Percentiles rank a stretch among this genome's conserved stretches.
Evolutionary conservation across 2,797 vertebrate genomes (phyloP).

Genomic region (Aulostomus chinensis): DNA sequence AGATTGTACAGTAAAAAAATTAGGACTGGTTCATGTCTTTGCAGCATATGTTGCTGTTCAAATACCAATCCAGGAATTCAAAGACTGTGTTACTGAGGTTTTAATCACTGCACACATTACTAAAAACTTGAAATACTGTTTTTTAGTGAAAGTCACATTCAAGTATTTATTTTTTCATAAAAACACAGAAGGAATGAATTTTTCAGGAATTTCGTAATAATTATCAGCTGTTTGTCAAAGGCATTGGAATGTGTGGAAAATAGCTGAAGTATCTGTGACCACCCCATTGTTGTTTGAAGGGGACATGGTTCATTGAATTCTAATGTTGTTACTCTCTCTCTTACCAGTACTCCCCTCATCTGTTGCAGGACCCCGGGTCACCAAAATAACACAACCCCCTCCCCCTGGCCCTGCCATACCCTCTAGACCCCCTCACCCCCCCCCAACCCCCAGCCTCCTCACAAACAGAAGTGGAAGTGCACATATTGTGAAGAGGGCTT

Average conservation of each 20-base stretch:
- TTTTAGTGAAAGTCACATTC: neutral
- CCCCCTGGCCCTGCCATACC: conserved; percentile 44
- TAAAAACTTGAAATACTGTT: too few species aligned
- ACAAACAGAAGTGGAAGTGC: conserved; percentile 42
- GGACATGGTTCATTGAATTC: conserved; percentile 54
- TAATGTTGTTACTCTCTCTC: conserved; percentile 45
- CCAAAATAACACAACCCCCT: conserved; percentile 23
- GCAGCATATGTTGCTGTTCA: neutral
- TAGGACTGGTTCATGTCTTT: conserved; percentile 1
- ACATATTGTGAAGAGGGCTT: conserved; percentile 52
- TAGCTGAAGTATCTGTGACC: conserved; percentile 19
- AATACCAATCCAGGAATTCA: conserved; percentile 5
- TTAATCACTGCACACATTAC: too few species aligned
- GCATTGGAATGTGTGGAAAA: neutral
- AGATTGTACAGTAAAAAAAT: conserved; percentile 14
- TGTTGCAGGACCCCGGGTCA: conserved; percentile 61
- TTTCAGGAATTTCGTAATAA: too few species aligned
- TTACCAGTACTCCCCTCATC: conserved; percentile 48
- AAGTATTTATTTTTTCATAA: neutral
- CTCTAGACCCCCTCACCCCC: conserved; percentile 51
- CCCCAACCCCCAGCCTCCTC: conserved; percentile 37
- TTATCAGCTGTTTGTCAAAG: too few species aligned
- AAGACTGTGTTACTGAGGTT: too few species aligned
- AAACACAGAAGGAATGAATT: neutral
- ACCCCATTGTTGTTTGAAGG: conserved; percentile 26